These are phyloP conservation scores for Chironomus striatipennis DNA, from an alignment of 1,140 invertebrate species.

Conservation along the genomic window DNA sequence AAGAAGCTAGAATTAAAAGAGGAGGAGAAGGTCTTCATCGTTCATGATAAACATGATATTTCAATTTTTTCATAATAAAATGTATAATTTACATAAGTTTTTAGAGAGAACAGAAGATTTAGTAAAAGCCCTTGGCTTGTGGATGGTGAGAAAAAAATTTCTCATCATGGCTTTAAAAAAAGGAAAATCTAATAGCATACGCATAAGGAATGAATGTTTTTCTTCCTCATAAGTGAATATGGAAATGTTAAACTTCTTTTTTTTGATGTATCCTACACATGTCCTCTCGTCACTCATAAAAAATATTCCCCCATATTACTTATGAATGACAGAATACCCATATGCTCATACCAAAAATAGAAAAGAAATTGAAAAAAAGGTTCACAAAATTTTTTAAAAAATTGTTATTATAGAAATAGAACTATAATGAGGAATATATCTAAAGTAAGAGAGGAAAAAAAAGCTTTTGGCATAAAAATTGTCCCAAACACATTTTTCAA, in stretches of 20 bases:
- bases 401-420: not conserved
- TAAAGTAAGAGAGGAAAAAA: no score
- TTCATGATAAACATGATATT: slow-evolving; percentile 4
- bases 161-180: no score
- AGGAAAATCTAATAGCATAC: no score
- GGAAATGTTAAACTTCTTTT: not conserved
- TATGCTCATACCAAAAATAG: not conserved
- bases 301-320: not conserved
- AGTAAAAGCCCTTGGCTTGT: not conserved
- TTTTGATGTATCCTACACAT: not conserved
- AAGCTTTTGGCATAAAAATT: not conserved
- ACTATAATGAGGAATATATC: not conserved
- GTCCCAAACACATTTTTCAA: slow-evolving; percentile 10
- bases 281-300: not conserved
- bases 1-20: not conserved
- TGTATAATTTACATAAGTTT: not conserved
- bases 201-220: not conserved
- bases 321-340: not conserved
- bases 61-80: slow-evolving; percentile 6
- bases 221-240: not conserved
- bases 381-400: not conserved
- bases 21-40: not conserved
- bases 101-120: no score
- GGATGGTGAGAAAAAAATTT: not conserved
- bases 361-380: not conserved